Base-by-base conservation (phyloP, 2,113 vertebrate species). In the Urocynchramus pylzowi region DNA sequence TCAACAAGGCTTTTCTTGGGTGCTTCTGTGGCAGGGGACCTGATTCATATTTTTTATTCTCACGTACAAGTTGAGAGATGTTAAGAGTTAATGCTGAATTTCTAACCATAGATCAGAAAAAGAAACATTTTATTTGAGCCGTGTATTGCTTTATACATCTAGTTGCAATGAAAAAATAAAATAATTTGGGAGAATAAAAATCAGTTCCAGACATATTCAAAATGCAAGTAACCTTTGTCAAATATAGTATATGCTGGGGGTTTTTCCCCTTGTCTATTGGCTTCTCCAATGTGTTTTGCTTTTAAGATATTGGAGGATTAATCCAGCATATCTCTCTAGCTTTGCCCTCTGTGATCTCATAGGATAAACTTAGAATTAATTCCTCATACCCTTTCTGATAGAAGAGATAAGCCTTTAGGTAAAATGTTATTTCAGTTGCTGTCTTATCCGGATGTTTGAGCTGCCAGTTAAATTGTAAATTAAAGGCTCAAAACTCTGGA, bases 371-470 rank as follows among this genome's bases (percentile, higher is more conserved):
- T 95, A 92, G 96, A 98, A 98, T 98, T 98, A 97, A 98, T 98
- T 98, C 97, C 96, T 95, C 78, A 93, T 95, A 97, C 96, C 95
- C 97, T 95, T 98, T 98, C 97, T 98, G 98, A 98, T 98, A 95
- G 87, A 98, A 95, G 95, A 93, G 98, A 98, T 98, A 98, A 98
- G 97, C 96, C 92, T 92, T 92, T 97, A 97, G 97, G 97, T 97
- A 97, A 97, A 98, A 97, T 97, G 92, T 95, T 97, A 94, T 97
- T 97, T 96, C 97, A 97, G 97, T 97, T 97, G 97, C 94, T 96
- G 87, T 95, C 86, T 97, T 93, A 97, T 95, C 92, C 35, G 18
- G 74, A 95, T 96, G 91, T 96, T 95, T 97, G 93, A 96, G 85
- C 85, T 97, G 92, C 95, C 95, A 94, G 95, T 97, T 96, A 97